A percentile compares a stretch with the other conserved stretches of the same genome.
Evolutionary conservation across 35 echinoderm and acorn worm species (phyloP).

Genomic region (Anneissia japonica): DNA sequence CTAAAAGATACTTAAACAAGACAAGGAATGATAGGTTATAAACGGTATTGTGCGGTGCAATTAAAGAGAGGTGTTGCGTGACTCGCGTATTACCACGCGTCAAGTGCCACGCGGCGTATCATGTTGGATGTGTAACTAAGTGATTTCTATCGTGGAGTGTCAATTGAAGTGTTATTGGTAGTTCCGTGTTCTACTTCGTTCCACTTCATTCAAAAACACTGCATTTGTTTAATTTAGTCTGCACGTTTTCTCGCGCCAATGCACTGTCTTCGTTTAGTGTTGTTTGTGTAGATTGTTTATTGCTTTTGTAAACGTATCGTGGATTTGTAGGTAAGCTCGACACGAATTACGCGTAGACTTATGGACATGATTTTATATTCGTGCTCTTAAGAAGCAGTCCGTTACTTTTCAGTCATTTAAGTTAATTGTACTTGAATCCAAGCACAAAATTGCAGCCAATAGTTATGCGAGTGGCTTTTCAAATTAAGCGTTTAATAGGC

Average conservation of each 20-base stretch:
- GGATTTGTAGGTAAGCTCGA: neutral
- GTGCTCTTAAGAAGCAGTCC: too few relatives aligned
- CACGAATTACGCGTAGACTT: neutral
- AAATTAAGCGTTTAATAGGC: too few relatives aligned
- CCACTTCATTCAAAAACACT: neutral
- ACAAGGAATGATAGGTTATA: neutral
- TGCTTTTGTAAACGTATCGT: neutral
- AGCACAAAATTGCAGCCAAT: too few relatives aligned
- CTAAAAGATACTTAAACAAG: neutral
- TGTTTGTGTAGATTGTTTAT: slow-evolving; percentile 2
- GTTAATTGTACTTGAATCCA: too few relatives aligned
- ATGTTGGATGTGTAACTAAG: neutral
- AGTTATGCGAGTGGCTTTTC: too few relatives aligned
- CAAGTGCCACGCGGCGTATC: neutral
- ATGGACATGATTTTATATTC: neutral
- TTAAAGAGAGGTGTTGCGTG: neutral
- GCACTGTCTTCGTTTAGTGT: neutral
- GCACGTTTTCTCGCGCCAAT: neutral
- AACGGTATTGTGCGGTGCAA: neutral
- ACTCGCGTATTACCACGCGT: neutral
- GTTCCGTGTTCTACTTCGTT: neutral
- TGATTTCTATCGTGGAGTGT: neutral
- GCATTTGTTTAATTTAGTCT: neutral
- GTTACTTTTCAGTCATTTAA: too few relatives aligned
- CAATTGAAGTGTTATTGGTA: neutral